A percentile compares a stretch with the other conserved stretches of the same genome.
Conservation (phyloP, 1,140 invertebrate genomes). For the Penaeus vannamei region DNA sequence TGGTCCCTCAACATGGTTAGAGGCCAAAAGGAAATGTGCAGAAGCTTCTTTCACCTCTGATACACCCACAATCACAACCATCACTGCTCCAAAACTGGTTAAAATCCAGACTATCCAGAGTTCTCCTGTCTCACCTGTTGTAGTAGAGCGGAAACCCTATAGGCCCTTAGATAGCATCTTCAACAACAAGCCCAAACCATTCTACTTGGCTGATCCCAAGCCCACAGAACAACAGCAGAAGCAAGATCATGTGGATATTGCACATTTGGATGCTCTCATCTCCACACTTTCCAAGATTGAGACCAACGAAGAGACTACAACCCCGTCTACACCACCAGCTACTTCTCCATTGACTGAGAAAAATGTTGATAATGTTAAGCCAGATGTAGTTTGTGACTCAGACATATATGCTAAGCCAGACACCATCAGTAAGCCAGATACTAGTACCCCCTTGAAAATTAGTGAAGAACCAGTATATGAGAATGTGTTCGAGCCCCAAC, state of each 20-base stretch:
- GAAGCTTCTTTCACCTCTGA: conserved; percentile 11
- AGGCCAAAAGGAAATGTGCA: not conserved
- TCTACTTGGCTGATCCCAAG: conserved; percentile 51
- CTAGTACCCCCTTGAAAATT: not conserved
- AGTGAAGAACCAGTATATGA: conserved; percentile 36
- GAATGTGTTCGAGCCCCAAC: conserved; percentile 39
- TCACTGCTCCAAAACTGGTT: conserved; percentile 57
- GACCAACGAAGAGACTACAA: conserved; percentile 17
- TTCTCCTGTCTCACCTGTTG: conserved; percentile 43
- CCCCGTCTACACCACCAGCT: conserved; percentile 31
- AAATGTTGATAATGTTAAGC: conserved; percentile 29
- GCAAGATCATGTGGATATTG: conserved; percentile 58
- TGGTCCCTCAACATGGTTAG: conserved; percentile 35
- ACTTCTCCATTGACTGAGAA: conserved; percentile 8
- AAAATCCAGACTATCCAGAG: conserved; percentile 62
- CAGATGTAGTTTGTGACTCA: too few species aligned
- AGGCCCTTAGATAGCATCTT: conserved; percentile 62
- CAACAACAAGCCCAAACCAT: conserved; percentile 67
- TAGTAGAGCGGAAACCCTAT: conserved; percentile 59
- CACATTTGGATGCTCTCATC: conserved; percentile 65
- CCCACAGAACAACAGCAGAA: conserved; percentile 15
- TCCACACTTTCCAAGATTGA: conserved; percentile 64
- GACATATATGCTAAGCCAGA: too few species aligned
- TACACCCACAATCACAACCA: conserved; percentile 46
- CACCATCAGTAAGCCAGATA: too few species aligned